phyloP scores from a whole-genome alignment of 64 coral and sea anemone genomes.

The Dendronephthya gigantea region DNA sequence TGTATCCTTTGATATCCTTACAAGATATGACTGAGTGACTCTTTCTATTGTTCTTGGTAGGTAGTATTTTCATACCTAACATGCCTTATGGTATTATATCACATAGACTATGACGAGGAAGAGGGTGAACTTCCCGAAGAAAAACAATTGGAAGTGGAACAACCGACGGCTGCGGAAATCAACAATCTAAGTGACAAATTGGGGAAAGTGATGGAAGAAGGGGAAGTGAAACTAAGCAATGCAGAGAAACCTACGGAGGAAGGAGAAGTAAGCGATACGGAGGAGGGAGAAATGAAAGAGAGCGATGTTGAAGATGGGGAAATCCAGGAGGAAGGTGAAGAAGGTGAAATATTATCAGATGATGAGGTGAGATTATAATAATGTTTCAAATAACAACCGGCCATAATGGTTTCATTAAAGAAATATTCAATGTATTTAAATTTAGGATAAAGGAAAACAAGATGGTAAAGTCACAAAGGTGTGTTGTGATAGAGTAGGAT shows the following conservation, averaged over 20 bases:
- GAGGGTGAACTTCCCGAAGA: not conserved
- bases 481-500: too few species aligned
- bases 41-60: too few species aligned
- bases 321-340: slow-evolving; percentile 2
- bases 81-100: too few species aligned
- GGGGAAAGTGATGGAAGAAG: not conserved
- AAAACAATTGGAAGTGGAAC: not conserved
- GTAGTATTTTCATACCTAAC: too few species aligned
- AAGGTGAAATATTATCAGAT: slow-evolving; percentile 7
- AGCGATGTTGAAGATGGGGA: slow-evolving; percentile 7
- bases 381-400: not conserved
- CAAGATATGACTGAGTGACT: too few species aligned
- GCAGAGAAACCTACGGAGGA: not conserved
- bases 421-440: too few species aligned
- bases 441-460: not conserved
- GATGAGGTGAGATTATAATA: not conserved
- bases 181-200: not conserved
- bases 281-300: not conserved
- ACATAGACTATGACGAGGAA: not conserved
- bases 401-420: too few species aligned
- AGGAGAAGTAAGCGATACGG: not conserved
- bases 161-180: not conserved
- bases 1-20: too few species aligned
- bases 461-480: not conserved
- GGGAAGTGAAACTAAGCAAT: not conserved